Evolutionary conservation across 2,797 vertebrate species (phyloP).

Genomic region (Delichon dasypus): DNA sequence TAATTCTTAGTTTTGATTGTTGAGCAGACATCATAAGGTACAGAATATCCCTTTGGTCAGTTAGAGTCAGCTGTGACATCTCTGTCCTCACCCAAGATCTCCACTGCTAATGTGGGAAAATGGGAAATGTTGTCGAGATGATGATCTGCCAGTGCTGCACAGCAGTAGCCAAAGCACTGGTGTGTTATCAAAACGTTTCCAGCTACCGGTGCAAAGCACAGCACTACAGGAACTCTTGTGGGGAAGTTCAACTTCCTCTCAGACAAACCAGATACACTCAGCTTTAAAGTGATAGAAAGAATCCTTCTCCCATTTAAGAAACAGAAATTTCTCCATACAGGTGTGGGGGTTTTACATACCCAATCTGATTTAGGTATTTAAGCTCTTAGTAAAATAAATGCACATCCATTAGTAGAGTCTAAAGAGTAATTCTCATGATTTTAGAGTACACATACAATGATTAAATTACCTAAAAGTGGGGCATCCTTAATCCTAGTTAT

Average conservation of each 20-base stretch:
- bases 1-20: background rate
- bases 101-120: accelerated
- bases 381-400: background rate
- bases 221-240: accelerated
- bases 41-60: background rate
- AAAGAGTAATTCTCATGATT: background rate
- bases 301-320: background rate
- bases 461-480: background rate
- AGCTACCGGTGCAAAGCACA: background rate
- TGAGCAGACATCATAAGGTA: background rate
- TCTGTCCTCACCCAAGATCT: background rate
- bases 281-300: background rate
- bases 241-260: background rate
- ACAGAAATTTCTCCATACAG: background rate
- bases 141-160: background rate
- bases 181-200: background rate
- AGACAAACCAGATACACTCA: background rate
- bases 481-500: background rate
- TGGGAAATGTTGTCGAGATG: background rate
- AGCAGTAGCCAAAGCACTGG: background rate
- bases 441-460: background rate
- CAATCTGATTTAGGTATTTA: background rate
- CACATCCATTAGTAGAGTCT: background rate
- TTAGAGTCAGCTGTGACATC: background rate
- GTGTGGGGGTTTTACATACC: background rate